Base-by-base conservation (phyloP, 2,888 invertebrate genomes). In the Leptodirus hochenwartii region DNA sequence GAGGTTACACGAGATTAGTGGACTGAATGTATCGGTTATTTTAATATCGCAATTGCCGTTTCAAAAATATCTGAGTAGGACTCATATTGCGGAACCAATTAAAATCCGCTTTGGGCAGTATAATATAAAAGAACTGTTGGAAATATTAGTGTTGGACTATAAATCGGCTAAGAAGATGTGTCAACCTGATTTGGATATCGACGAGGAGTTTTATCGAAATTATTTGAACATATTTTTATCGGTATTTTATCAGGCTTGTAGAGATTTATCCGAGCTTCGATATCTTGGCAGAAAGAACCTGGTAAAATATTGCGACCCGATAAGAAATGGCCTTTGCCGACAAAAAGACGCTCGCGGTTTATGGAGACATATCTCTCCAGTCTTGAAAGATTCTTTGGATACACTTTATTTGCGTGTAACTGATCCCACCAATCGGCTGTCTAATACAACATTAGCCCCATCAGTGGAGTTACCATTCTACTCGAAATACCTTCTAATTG, bases 401-500 rank as follows among this genome's bases (percentile, higher is more conserved):
- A 67, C 74, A 2, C 66, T 88, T 8, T 88, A 88, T 47, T 58
- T 85, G 34, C 61, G 80, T 35, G 63, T 74, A 25, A 34, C 42
- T 8, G 40, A 34, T 23, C n/a, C n/a, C 63, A 61, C 32, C 35
- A 43, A 14, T 35, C 33, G 10, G 12, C 33, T 20, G 34, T 38
- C 43, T 4, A 48, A 45, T 27, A 45, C 46, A 26, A 47, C 44
- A 15, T 56, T 71, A 41, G 70, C 69, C 0, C 69, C 69, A 38
- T 72, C 71, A 29, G 63, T 82, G 17, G 81, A 84, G 45, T 49
- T 93, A 3, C 91, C 91, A 0, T 87, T 71, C 48, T 90, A 85
- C 54, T 80, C 85, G 0, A 91, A 91, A 53, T 90, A 70, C 51
- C 61, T 93, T 17, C 58, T 93, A 3, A 80, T 93, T 15, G 85